phyloP scores from a whole-genome alignment of 2,888 invertebrate genomes.

The Lutraria lutraria region DNA sequence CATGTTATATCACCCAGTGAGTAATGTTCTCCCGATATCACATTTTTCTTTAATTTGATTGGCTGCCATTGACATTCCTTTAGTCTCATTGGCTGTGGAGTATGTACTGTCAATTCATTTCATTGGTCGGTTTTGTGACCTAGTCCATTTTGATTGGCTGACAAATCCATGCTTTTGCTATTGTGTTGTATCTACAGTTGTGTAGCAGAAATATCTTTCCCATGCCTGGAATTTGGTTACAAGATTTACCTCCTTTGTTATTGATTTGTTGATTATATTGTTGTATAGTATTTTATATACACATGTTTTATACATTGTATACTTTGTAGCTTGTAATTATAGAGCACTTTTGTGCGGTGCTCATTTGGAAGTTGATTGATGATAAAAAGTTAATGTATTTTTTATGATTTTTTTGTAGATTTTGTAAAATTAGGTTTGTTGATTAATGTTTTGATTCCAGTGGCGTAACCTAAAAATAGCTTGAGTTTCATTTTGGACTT shows the following conservation, averaged over 20 bases:
- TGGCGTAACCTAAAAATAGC: too few species aligned
- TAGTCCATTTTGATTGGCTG: slow-evolving; percentile 75
- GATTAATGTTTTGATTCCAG: too few species aligned
- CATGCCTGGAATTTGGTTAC: slow-evolving; percentile 2
- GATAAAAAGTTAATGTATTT: too few species aligned
- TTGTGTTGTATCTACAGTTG: slow-evolving; percentile 38
- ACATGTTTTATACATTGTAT: background rate
- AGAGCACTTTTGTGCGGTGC: background rate
- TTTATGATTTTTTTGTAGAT: too few species aligned
- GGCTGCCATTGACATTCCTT: slow-evolving; percentile 39
- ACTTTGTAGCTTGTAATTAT: background rate
- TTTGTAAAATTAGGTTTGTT: too few species aligned
- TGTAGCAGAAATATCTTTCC: slow-evolving; percentile 10
- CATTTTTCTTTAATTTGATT: slow-evolving; percentile 56
- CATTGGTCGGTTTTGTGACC: slow-evolving; percentile 47
- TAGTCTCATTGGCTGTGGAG: slow-evolving; percentile 43
- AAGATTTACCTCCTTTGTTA: background rate
- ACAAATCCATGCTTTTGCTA: slow-evolving; percentile 58
- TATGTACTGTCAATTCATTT: slow-evolving; percentile 43
- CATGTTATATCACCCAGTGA: slow-evolving; percentile 30
- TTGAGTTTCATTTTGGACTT: too few species aligned
- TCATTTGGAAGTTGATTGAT: background rate
- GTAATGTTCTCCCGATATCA: slow-evolving; percentile 17
- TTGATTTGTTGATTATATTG: background rate
- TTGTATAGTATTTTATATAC: background rate